phyloP scores from a whole-genome alignment of 2,113 vertebrate species.

The Recurvirostra avosetta region DNA sequence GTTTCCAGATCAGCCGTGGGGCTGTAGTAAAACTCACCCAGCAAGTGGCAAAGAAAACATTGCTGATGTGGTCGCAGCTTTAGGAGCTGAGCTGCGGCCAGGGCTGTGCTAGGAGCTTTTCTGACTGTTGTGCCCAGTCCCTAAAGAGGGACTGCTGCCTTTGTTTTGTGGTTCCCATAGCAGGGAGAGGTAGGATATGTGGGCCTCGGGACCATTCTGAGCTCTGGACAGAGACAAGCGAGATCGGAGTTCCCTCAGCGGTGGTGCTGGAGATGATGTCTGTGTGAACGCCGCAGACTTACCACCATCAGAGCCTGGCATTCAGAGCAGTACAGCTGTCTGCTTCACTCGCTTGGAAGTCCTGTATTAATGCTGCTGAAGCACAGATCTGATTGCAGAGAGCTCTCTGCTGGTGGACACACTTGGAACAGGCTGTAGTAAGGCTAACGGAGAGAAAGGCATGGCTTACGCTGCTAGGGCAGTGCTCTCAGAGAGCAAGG shows the following conservation, averaged over 20 bases:
- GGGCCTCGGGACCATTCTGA: not conserved
- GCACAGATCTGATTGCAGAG: not conserved
- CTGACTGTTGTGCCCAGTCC: not conserved
- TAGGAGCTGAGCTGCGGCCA: not conserved
- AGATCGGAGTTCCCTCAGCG: not conserved
- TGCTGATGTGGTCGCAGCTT: not conserved
- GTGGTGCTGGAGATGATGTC: not conserved
- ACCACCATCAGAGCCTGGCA: rapidly evolving
- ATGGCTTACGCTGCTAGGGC: not conserved
- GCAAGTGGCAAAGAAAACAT: not conserved
- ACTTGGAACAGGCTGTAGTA: not conserved
- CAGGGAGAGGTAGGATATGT: not conserved
- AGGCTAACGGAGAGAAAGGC: not conserved
- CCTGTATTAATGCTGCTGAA: not conserved
- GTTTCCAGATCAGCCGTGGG: not conserved
- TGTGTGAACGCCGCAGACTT: not conserved
- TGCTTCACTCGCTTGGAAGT: not conserved
- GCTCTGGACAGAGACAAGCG: not conserved
- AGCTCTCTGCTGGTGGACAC: not conserved
- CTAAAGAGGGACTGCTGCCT: not conserved
- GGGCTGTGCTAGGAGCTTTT: not conserved
- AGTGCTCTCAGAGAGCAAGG: not conserved
- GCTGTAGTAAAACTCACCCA: not conserved
- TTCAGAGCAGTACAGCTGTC: not conserved
- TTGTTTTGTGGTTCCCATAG: not conserved